Evolutionary conservation across 2,113 vertebrate species (phyloP), one percentile per base, ranked within the genome.

Genomic region (Colossoma macropomum): DNA sequence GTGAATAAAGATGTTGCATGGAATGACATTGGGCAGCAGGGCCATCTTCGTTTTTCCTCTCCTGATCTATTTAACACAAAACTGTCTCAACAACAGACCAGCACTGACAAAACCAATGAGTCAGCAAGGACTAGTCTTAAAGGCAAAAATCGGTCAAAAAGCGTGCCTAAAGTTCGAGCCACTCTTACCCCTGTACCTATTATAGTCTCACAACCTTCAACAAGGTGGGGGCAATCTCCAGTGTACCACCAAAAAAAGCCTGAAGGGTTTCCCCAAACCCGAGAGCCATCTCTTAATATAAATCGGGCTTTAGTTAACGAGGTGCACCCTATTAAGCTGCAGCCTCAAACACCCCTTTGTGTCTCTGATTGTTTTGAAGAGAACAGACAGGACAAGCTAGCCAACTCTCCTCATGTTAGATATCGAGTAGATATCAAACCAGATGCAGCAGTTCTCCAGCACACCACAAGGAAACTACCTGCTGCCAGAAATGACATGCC

Each of bases 341-440:
- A 99, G 90, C 97, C 97, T 0, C 96, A 97, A 50, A 92, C 97
- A 0, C 97, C 97, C 0, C 94, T 99, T 11, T 97, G 96, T 63
- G 93, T 97, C 30, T 92, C 92, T 9, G 95, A 96, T 87, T 96
- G 96, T 91, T 95, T 95, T 30, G 96, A 96, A 9, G 95, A 96
- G 41, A 92, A 89, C 0, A 94, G 90, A 0, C 92, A 89, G 0
- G 68, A 87, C 2, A 95, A 95, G 87, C 74, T 93, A 1, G 92
- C 92, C 0, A 86, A 92, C 13, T 96, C 93, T 23, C 96, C 97
- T 32, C 97, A 99, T 0, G 97, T 99, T 82, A 95, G 94, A 83
- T 98, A 96, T 89, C 96, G 97, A 15, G 92, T 99, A 65, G 97
- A 98, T 90, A 97, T 99, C 88, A 98, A 98, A 87, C 97, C 97